A percentile compares a stretch with the other conserved stretches of the same genome.
phyloP scores from a whole-genome alignment of 1,140 invertebrate species.

The Lordiphosa mommai region DNA sequence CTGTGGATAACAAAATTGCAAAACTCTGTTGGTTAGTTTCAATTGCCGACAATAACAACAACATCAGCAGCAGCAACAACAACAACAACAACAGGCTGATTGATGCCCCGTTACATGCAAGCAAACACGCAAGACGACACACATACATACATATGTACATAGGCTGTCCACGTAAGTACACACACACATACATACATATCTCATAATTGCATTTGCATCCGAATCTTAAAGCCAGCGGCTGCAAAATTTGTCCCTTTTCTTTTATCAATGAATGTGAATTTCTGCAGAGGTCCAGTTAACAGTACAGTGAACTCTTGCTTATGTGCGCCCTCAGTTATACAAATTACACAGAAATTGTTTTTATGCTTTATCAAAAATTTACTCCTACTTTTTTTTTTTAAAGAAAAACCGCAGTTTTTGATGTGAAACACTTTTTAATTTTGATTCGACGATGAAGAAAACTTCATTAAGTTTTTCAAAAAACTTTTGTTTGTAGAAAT shows the following conservation, averaged over 20 bases:
- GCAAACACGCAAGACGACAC: conserved; percentile 5
- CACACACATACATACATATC: conserved; percentile 12
- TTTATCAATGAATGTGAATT: conserved; percentile 46
- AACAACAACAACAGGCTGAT: conserved; percentile 30
- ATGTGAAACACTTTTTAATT: no score
- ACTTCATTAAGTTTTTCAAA: no score
- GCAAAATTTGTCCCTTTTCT: not conserved
- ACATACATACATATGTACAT: conserved; percentile 4
- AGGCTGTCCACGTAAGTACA: not conserved
- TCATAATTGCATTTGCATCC: conserved; percentile 34
- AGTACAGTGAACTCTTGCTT: not conserved
- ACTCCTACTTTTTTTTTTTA: no score
- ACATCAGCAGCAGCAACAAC: conserved; percentile 9
- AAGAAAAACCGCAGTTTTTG: no score
- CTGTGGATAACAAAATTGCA: no score
- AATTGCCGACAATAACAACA: conserved; percentile 50
- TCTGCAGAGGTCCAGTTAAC: no score
- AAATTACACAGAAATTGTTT: no score
- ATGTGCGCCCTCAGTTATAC: not conserved
- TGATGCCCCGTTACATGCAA: conserved; percentile 25
- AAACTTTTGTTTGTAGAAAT: no score
- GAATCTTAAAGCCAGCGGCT: not conserved
- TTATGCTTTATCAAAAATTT: no score
- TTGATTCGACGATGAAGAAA: no score
- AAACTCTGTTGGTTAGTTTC: conserved; percentile 69